Base-by-base conservation (phyloP, 2,113 vertebrate genomes). In the Oplegnathus fasciatus region DNA sequence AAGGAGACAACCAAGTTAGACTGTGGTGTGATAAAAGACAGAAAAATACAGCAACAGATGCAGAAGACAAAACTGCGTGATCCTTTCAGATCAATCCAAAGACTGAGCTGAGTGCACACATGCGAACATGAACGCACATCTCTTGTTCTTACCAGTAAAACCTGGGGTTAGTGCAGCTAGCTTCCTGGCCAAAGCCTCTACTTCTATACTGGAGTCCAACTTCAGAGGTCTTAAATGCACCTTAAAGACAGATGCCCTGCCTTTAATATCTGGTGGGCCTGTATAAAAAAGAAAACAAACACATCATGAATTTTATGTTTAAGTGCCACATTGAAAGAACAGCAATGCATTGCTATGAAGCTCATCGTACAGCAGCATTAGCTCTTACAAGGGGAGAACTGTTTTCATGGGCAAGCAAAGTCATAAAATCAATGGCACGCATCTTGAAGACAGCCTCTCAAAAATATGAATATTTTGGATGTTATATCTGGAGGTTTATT, bases 221-320 rank as follows among this genome's bases (percentile, higher is more conserved):
- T 96, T 97, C 65, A 97, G 91, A 24, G 95, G 95, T 69, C 86
- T 92, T 37, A 97, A 85, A 79, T 97, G 96, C 52, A 96, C 96
- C 75, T 94, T 96, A 88, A 97, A 97, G 81, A 97, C 95, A 22
- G 96, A 96, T 0, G 94, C 94, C 80, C 97, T 94, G 61, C 96
- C 96, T 92, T 95, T 96, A 50, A 97, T 95, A 81, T 97, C 96
- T 48, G 96, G 96, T 44, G 94, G 94, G 1, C 96, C 97, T 97
- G 83, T 26, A n/a, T 44, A 69, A 61, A 71, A 52, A 74, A 67
- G 46, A 20, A 67, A 61, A 73, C 5, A 67, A 66, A 76, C 24
- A 57, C 18, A 13, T 48, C 2, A 8, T 7, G 14, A 46, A 22
- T 61, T 34, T 74, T 65, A 26, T 24, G 4, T 22, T 82, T 44